Base-by-base conservation (phyloP, 2,888 invertebrate genomes). In the Philhelius pedissequus region DNA sequence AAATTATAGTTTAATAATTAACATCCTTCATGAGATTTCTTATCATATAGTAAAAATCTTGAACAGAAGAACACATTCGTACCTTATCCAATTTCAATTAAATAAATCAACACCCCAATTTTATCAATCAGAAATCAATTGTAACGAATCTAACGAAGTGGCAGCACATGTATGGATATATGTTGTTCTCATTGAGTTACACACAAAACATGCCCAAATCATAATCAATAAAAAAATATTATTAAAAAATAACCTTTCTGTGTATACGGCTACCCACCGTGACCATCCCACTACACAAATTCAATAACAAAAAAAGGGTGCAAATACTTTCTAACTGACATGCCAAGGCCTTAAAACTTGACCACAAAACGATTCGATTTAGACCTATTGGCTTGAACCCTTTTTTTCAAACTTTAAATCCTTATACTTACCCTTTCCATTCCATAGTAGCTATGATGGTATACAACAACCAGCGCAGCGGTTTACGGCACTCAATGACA, bases 331-430 rank as follows among this genome's bases (percentile, higher is more conserved):
- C 13, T 27, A 60, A 73, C 40, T 62, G 32, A 15, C 56, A 64
- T 64, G 48, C 45, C 58, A 38, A 43, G 54, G 60, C 52, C 80
- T 54, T 84, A 18, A 56, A 32, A 75, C 66, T 84, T 84, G 84
- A 84, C 84, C 84, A 76, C 84, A 84, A 84, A 82, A 84, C 70
- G 84, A 76, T 84, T 80, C 75, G 80, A 80, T 84, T 75, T 79
- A 79, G 79, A 66, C 79, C 79, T 75, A 79, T 84, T 71, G 66
- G 68, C 54, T 80, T 66, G 52, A 68, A 79, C 80, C 80, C 75
- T 71, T 80, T 84, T 77, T 80, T 75, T 54, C 22, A 18, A 20
- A 75, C 56, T 66, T 71, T 77, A 77, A 77, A 77, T 77, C 77
- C 54, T 43, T 73, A 43, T n/a, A 38, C 35, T 35, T 22, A 50